Base-by-base conservation (phyloP, 2,797 vertebrate genomes). In the Gambelia wislizenii region DNA sequence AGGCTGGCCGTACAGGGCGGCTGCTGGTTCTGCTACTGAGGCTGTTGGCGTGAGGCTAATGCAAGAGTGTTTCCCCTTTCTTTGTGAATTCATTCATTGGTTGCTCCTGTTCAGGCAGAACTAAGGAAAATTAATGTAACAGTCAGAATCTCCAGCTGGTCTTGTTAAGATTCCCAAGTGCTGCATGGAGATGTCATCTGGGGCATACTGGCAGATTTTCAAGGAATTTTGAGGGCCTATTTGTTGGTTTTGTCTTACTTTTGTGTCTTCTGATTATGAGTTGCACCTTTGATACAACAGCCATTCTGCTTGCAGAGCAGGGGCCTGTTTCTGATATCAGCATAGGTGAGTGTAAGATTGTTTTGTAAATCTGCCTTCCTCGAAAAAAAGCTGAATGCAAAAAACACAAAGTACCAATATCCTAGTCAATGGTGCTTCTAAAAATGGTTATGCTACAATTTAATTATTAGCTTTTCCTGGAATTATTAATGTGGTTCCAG, bases 401-500 rank as follows among this genome's bases (percentile, higher is more conserved):
- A 10, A 88, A 83, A 67, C 70, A 49, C 25, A 30, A 47, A 72
- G 44, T 72, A 42, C 64, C 10, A 9, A 16, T 59, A 72, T 87
- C 52, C 67, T 27, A 27, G 25, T 25, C 22, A n/a, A 13, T 30
- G 25, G 52, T 70, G 20, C 9, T 49, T 82, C 2, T 47, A 27
- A 33, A 61, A 25, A 85, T 92, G 14, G 2, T 69, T 16, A 61
- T 3, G 61, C 72, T 89, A 52, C 59, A 56, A 30, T 36, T 4
- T 77, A 91, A 14, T 54, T 92, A 87, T 52, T 90, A 85, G 30
- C n/a, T 90, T 91, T 10, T 82, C 39, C 36, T 85, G 27, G 36
- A 84, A 69, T 69, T 75, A 14, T 59, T 82, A 84, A 85, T 87
- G 69, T 47, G 80, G 83, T 89, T 44, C 33, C 14, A 61, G 1